Evolutionary conservation across 2,888 invertebrate species (phyloP).

Genomic region (Megamerina dolium): DNA sequence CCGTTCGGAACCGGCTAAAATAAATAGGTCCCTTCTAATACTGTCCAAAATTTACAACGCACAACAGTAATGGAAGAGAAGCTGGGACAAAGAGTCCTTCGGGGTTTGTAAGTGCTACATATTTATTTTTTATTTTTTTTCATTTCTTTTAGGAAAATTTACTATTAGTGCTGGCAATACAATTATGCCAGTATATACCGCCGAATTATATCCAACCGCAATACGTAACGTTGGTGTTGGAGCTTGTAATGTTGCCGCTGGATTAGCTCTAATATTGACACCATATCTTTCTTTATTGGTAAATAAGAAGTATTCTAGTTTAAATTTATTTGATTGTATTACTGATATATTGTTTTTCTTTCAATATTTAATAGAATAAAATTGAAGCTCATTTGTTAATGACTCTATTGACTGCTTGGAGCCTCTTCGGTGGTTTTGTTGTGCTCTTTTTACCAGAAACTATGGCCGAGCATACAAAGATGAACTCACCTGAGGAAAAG

Average conservation of each 20-base stretch:
- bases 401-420: constrained; percentile 63
- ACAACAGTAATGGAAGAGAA: too few relatives aligned
- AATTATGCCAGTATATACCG: constrained; percentile 70
- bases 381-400: constrained; percentile 65
- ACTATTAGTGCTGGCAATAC: constrained; percentile 73
- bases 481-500: constrained; percentile 29
- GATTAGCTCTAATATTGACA: constrained; percentile 65
- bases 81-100: too few relatives aligned
- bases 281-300: constrained; percentile 75
- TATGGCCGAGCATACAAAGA: constrained; percentile 41
- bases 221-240: constrained; percentile 67
- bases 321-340: too few relatives aligned
- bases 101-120: too few relatives aligned
- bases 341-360: too few relatives aligned
- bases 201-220: constrained; percentile 66
- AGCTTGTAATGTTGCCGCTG: constrained; percentile 69
- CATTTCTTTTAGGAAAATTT: constrained; percentile 56
- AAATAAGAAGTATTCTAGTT: constrained; percentile 38
- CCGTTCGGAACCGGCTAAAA: too few relatives aligned
- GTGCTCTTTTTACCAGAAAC: constrained; percentile 74
- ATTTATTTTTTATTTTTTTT: too few relatives aligned
- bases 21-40: too few relatives aligned
- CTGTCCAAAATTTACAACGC: too few relatives aligned
- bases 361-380: constrained; percentile 54
- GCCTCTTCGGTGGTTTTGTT: constrained; percentile 65